A percentile compares a stretch with the other conserved stretches of the same genome.
phyloP scores from a whole-genome alignment of 1,140 invertebrate genomes.

The Galendromus occidentalis region DNA sequence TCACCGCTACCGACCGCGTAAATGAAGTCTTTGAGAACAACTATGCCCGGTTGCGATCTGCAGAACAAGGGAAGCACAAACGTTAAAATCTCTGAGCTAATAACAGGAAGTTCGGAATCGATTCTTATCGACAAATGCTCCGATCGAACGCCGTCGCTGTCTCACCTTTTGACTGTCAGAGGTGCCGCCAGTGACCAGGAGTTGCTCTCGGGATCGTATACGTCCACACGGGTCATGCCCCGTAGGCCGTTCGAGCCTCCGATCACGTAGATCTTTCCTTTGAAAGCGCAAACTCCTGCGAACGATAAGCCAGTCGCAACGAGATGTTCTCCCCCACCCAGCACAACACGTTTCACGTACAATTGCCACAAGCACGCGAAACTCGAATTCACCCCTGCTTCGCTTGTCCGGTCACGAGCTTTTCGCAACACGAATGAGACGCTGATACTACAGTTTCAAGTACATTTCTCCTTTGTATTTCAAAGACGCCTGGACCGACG shows the following conservation, averaged over 20 bases:
- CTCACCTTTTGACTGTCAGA: neutral
- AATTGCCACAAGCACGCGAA: neutral
- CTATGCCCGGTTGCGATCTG: conserved; percentile 47
- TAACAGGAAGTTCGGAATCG: no score
- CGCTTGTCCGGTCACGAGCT: no score
- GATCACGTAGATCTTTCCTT: conserved; percentile 49
- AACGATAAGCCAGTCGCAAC: conserved; percentile 7
- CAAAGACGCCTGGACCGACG: no score
- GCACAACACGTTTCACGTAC: neutral
- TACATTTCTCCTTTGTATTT: no score
- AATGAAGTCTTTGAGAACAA: conserved; percentile 28
- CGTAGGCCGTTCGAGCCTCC: conserved; percentile 58
- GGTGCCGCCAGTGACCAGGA: conserved; percentile 39
- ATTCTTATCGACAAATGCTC: no score
- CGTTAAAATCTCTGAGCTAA: neutral
- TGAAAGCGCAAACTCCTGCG: conserved; percentile 46
- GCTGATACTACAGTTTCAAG: no score
- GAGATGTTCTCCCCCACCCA: neutral
- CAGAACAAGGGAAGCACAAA: conserved; percentile 28
- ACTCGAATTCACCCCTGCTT: no score
- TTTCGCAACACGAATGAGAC: no score
- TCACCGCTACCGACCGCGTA: conserved; percentile 37
- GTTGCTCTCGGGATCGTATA: conserved; percentile 40
- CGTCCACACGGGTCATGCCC: conserved; percentile 50
- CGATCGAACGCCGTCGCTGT: neutral